Evolutionary conservation across 2,888 invertebrate species (phyloP), one percentile per base, ranked within the genome.

Genomic region (Latrodectus hesperus): DNA sequence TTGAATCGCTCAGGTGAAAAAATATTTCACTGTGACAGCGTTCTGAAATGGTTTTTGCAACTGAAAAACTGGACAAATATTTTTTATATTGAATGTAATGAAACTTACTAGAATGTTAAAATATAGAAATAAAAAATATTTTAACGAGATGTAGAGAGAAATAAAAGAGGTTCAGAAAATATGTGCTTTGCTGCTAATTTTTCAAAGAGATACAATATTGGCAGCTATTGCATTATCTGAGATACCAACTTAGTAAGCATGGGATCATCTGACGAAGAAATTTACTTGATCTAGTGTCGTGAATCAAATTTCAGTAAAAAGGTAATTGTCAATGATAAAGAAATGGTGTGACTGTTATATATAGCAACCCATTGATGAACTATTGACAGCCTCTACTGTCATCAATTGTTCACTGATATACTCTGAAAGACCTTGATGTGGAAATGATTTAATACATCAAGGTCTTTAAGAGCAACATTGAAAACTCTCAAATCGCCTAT

Each of bases 81-180:
- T 70, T n/a, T 1, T 22, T 22, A 22, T 22, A 22, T 22, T 22
- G 22, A 22, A 22, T 22, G 22, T 1, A 22, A 22, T 22, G 22
- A 22, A 22, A 22, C 22, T 22, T 1, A 22, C 22, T 22, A 22
- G 22, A 22, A 22, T 22, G 22, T 22, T 22, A 1, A 22, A 1
- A 22, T 22, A 22, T 70, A 22, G 70, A 70, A 22, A 16, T 9
- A 11, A 14, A 11, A 14, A 22, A 8, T 22, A 17, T 67, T 77
- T n/a, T 8, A 67, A 52, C 17, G 16, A 77, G 67, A 77, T 65
- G 2, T 67, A 52, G n/a, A 17, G 77, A 77, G 52, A 22, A 22
- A 16, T 77, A 17, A 77, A 52, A 65, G 52, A n/a, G 16, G n/a
- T 52, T 9, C 67, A 77, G 49, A 77, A 65, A 52, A 67, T 67